phyloP scores from a whole-genome alignment of 2,888 invertebrate genomes.

The Eupithecia pulchellata region DNA sequence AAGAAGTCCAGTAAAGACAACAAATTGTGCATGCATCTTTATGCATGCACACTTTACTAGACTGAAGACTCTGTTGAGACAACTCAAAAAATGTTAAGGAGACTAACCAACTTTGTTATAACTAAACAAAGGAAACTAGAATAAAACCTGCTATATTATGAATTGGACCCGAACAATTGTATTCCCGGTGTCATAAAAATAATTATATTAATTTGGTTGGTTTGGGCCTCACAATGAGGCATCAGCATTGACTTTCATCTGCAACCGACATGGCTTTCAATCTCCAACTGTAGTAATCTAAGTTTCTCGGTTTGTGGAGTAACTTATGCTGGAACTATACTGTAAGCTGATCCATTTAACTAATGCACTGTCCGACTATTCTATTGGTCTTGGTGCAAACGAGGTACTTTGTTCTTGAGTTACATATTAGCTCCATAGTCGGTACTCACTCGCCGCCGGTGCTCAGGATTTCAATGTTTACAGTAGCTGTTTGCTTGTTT shows the following conservation, averaged over 20 bases:
- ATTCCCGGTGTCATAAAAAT: background rate
- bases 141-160: background rate
- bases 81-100: no score
- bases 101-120: no score
- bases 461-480: slow-evolving; percentile 48
- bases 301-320: slow-evolving; percentile 77
- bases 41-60: no score
- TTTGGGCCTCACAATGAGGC: slow-evolving; percentile 36
- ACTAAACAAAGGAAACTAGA: no score
- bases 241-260: slow-evolving; percentile 68
- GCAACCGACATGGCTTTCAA: slow-evolving; percentile 67
- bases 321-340: slow-evolving; percentile 73
- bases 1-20: no score
- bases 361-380: slow-evolving; percentile 82
- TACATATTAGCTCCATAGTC: slow-evolving; percentile 70
- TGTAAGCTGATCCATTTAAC: slow-evolving; percentile 80
- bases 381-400: slow-evolving; percentile 80
- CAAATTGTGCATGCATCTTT: no score
- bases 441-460: slow-evolving; percentile 17
- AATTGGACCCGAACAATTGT: background rate
- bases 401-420: slow-evolving; percentile 77
- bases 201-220: background rate
- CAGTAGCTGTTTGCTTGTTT: slow-evolving; percentile 38
- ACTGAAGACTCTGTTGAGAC: no score
- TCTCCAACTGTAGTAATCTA: slow-evolving; percentile 75